A percentile compares a stretch with the other conserved stretches of the same genome.
These are phyloP conservation scores for Chromis chromis DNA, from an alignment of 2,797 vertebrate species.

Conservation along the genomic window DNA sequence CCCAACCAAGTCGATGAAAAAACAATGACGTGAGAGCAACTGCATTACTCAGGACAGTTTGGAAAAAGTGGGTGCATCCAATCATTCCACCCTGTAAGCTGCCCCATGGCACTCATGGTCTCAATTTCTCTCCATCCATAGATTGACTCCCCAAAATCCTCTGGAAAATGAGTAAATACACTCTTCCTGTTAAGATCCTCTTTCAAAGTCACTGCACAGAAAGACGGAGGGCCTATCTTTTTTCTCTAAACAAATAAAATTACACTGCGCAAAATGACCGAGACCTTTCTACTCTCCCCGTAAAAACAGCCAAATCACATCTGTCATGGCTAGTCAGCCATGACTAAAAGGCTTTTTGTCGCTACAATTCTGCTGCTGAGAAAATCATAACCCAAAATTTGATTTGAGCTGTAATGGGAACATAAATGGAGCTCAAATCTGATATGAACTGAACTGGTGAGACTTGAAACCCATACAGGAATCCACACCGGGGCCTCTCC, in stretches of 20 bases:
- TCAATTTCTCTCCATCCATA: conserved; percentile 46
- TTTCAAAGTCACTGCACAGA: conserved; percentile 57
- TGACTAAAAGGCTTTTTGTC: conserved; percentile 62
- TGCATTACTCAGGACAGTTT: conserved; percentile 58
- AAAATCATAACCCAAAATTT: conserved; percentile 50
- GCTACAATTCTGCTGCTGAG: conserved; percentile 56
- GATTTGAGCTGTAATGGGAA: conserved; percentile 58
- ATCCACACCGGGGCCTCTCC: conserved; percentile 21
- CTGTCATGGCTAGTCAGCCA: conserved; percentile 49
- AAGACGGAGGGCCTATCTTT: conserved; percentile 36
- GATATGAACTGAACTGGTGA: conserved; percentile 47
- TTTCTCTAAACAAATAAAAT: conserved; percentile 47
- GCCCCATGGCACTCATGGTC: conserved; percentile 48
- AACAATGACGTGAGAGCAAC: conserved; percentile 78
- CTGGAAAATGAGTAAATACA: conserved; percentile 62
- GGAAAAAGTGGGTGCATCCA: conserved; percentile 53
- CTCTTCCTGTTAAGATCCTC: conserved; percentile 49
- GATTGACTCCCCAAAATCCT: conserved; percentile 47
- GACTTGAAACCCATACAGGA: conserved; percentile 31
- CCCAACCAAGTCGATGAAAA: conserved; percentile 60
- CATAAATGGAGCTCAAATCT: conserved; percentile 61
- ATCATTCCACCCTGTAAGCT: conserved; percentile 55
- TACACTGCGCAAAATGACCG: conserved; percentile 31
- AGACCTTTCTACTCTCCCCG: conserved; percentile 47
- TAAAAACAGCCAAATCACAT: conserved; percentile 65